phyloP scores from a whole-genome alignment of 2,113 vertebrate species.

The Uria lomvia region DNA sequence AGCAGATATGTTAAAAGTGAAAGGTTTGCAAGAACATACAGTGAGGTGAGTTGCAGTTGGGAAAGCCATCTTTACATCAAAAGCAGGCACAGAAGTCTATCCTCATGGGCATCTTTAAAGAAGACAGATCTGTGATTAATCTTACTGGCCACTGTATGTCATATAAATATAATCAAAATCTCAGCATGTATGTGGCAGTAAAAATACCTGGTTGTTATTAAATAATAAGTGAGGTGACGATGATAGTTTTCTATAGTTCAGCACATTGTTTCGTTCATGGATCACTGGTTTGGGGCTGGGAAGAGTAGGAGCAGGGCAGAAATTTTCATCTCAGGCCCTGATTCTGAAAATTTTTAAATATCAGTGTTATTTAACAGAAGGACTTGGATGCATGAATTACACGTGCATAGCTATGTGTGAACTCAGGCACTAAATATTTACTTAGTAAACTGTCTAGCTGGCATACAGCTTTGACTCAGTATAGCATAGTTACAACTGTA shows the following conservation, averaged over 20 bases:
- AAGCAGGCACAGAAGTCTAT: background rate
- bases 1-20: background rate
- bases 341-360: background rate
- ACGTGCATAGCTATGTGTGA: background rate
- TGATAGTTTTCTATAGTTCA: background rate
- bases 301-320: background rate
- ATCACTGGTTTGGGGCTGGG: background rate
- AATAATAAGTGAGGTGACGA: background rate
- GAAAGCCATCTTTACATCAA: background rate
- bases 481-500: background rate
- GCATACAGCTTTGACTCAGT: background rate
- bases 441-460: background rate
- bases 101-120: slow-evolving; percentile 11
- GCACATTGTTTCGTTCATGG: background rate
- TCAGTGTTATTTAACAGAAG: background rate
- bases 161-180: slow-evolving; percentile 11
- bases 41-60: background rate
- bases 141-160: background rate
- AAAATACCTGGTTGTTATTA: slow-evolving; percentile 21
- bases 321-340: background rate
- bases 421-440: background rate
- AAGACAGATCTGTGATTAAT: slow-evolving; percentile 35
- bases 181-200: background rate
- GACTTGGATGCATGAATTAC: background rate
- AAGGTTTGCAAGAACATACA: slow-evolving; percentile 25